Evolutionary conservation across 2,888 invertebrate species (phyloP).

Genomic region (Aspidiotus rigidus): DNA sequence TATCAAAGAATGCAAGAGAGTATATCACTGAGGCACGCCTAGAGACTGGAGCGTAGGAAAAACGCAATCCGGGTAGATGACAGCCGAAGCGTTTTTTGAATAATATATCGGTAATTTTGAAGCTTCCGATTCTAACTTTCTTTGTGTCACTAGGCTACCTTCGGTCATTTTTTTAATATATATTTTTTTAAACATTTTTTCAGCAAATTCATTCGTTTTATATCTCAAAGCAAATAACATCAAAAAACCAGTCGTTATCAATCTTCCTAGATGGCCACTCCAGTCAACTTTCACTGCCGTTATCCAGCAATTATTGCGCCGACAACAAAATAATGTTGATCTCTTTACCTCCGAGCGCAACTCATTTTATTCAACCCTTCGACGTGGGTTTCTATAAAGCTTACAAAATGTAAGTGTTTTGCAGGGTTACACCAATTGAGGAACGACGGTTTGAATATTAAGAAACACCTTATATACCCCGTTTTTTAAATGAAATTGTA

Average conservation of each 20-base stretch:
- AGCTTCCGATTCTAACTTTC: background rate
- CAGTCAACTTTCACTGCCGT: background rate
- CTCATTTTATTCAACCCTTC: background rate
- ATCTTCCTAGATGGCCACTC: background rate
- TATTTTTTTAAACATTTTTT: background rate
- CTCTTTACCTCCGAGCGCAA: background rate
- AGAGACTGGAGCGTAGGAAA: background rate
- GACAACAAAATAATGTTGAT: background rate
- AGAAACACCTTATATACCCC: too few species aligned
- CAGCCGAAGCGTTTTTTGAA: background rate
- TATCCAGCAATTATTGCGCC: background rate
- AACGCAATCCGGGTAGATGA: background rate
- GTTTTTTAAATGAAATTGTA: too few species aligned
- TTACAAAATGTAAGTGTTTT: background rate
- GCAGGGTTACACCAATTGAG: too few species aligned
- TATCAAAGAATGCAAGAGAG: background rate
- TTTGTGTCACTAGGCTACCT: too few species aligned
- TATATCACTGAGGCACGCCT: background rate
- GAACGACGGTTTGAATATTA: too few species aligned
- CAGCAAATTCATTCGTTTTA: background rate
- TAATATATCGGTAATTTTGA: background rate
- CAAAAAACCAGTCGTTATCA: background rate
- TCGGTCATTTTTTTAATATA: background rate
- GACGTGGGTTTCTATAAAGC: background rate
- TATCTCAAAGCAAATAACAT: background rate